A percentile compares a stretch with the other conserved stretches of the same genome.
These are phyloP conservation scores for Argentina silus DNA, from an alignment of 2,797 vertebrate genomes.

Conservation along the genomic window DNA sequence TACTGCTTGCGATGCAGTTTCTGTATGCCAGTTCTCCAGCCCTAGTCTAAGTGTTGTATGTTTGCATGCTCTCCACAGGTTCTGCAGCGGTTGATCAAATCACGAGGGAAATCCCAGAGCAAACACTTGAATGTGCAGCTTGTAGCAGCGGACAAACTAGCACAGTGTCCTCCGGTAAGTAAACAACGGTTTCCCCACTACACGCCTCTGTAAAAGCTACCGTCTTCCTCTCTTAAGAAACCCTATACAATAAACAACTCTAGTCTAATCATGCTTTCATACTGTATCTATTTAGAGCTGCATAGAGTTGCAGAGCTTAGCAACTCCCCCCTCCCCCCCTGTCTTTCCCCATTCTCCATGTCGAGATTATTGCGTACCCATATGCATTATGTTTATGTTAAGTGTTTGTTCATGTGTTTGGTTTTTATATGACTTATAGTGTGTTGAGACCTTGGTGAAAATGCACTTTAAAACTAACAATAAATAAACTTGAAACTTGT, in stretches of 20 bases:
- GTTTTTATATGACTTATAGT: no score
- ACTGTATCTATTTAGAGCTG: no score
- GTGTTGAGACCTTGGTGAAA: neutral
- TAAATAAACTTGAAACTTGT: slow-evolving; percentile 9
- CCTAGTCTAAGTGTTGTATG: neutral
- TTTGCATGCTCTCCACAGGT: slow-evolving; percentile 77
- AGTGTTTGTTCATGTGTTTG: no score
- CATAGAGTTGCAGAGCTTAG: no score
- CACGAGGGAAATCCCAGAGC: slow-evolving; percentile 96
- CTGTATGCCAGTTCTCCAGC: neutral
- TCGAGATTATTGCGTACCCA: no score
- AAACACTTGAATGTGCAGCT: slow-evolving; percentile 98
- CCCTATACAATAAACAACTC: no score
- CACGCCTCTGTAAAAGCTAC: neutral
- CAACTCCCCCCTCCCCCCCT: no score
- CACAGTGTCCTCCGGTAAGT: slow-evolving; percentile 96
- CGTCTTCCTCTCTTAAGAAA: neutral
- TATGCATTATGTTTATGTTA: no score
- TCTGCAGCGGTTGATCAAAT: slow-evolving; percentile 95
- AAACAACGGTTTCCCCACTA: slow-evolving; percentile 10
- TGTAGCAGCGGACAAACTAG: slow-evolving; percentile 95
- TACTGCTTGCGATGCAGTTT: no score
- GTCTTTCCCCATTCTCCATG: no score
- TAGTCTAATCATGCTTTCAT: no score
- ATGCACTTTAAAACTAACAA: neutral